phyloP scores from a whole-genome alignment of 2,113 vertebrate genomes.

The Zeus faber region DNA sequence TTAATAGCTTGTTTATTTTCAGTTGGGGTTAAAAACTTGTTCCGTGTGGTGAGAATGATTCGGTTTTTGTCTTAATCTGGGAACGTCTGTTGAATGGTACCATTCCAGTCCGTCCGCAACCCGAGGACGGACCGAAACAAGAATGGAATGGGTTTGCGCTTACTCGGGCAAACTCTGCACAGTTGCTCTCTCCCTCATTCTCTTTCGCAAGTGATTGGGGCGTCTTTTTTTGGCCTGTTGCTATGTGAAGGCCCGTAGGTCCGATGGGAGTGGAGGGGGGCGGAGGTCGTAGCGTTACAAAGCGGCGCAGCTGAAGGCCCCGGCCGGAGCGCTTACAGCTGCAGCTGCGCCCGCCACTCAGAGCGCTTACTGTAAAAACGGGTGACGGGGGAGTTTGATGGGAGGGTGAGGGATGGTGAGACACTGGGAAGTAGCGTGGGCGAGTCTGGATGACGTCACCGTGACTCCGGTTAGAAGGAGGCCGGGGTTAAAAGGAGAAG shows the following conservation, averaged over 20 bases:
- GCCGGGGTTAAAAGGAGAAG: slow-evolving; percentile 18
- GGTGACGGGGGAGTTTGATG: slow-evolving; percentile 36
- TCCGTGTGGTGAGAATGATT: too few species aligned
- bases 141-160: slow-evolving; percentile 6
- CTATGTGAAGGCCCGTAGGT: slow-evolving; percentile 58
- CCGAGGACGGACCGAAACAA: too few species aligned
- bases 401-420: slow-evolving; percentile 38
- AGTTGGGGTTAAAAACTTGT: too few species aligned
- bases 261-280: slow-evolving; percentile 43
- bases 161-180: too few species aligned
- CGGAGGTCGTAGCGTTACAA: slow-evolving; percentile 70
- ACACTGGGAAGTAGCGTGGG: slow-evolving; percentile 19
- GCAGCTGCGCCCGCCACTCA: slow-evolving; percentile 77
- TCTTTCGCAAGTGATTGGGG: slow-evolving; percentile 12
- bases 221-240: slow-evolving; percentile 82
- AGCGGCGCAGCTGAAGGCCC: slow-evolving; percentile 72
- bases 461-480: slow-evolving; percentile 24
- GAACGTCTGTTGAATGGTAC: too few species aligned
- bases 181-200: not conserved
- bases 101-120: too few species aligned
- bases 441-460: slow-evolving; percentile 61
- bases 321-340: slow-evolving; percentile 67
- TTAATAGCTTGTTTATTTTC: too few species aligned
- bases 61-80: too few species aligned
- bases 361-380: slow-evolving; percentile 69